phyloP scores from a whole-genome alignment of 2,888 invertebrate species.

The Trichacis sp. region DNA sequence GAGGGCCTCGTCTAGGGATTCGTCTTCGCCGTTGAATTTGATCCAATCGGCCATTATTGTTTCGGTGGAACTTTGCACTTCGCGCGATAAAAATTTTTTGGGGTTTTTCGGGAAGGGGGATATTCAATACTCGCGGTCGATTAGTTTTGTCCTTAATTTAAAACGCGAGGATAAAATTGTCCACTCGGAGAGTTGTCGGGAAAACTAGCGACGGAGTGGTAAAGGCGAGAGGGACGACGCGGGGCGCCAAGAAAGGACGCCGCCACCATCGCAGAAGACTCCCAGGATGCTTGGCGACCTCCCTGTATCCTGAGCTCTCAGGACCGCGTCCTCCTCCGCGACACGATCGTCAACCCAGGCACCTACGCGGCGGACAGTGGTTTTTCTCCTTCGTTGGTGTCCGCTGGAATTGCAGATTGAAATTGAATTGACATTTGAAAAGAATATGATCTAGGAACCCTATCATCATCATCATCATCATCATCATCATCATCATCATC shows the following conservation, averaged over 20 bases:
- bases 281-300: constrained; percentile 50
- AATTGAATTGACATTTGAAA: too few species aligned
- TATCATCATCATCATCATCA: too few species aligned
- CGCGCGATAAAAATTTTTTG: too few species aligned
- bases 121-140: constrained; percentile 43
- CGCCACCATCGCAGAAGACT: constrained; percentile 58
- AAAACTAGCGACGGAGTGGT: constrained; percentile 61
- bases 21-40: constrained; percentile 56
- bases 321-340: constrained; percentile 63
- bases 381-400: constrained; percentile 58
- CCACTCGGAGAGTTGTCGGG: constrained; percentile 65
- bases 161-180: constrained; percentile 56
- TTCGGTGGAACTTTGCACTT: background rate
- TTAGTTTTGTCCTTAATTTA: constrained; percentile 66
- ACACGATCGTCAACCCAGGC: constrained; percentile 66
- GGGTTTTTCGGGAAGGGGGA: background rate
- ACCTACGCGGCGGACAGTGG: constrained; percentile 68
- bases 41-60: constrained; percentile 62
- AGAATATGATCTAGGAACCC: too few species aligned
- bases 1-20: constrained; percentile 26
- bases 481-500: too few species aligned
- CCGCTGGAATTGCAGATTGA: constrained; percentile 52
- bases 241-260: constrained; percentile 35
- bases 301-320: constrained; percentile 47
- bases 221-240: constrained; percentile 48